Evolutionary conservation across 2,113 vertebrate species (phyloP).

Genomic region (Triplophysa tibetana): DNA sequence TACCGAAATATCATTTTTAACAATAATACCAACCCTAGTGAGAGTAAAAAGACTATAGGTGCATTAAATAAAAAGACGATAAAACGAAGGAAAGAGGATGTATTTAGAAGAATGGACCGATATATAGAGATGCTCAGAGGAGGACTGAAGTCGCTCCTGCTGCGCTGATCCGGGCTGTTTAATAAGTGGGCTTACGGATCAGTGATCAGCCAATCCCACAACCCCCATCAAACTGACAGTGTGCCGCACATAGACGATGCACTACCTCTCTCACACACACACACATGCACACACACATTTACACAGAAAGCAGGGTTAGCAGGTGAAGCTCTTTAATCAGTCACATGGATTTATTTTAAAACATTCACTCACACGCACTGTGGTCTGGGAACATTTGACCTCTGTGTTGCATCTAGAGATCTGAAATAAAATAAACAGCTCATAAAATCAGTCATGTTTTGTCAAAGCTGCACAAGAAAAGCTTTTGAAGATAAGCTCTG

Average conservation of each 20-base stretch:
- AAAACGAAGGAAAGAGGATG: conserved; percentile 1
- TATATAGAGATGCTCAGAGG: conserved; percentile 27
- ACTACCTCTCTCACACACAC: conserved; percentile 3
- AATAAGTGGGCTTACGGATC: conserved; percentile 39
- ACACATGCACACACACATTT: neutral
- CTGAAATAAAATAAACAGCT: neutral
- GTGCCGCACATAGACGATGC: conserved; percentile 28
- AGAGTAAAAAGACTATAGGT: neutral
- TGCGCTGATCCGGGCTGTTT: conserved; percentile 24
- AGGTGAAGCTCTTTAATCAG: conserved; percentile 32
- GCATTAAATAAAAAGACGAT: neutral
- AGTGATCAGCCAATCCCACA: conserved; percentile 36
- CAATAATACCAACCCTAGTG: no score
- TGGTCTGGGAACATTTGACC: neutral
- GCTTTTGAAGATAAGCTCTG: neutral
- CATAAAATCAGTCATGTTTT: neutral
- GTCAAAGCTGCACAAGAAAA: neutral
- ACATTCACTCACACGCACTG: neutral
- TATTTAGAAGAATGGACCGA: neutral
- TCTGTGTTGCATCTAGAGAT: neutral
- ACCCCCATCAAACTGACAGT: conserved; percentile 41
- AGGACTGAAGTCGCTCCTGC: conserved; percentile 11
- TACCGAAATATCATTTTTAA: no score
- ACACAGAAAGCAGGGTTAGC: conserved; percentile 6
- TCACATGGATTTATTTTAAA: conserved; percentile 30